These are phyloP conservation scores for Apomyelois bistriatella DNA, from an alignment of 2,888 invertebrate species.

Conservation along the genomic window DNA sequence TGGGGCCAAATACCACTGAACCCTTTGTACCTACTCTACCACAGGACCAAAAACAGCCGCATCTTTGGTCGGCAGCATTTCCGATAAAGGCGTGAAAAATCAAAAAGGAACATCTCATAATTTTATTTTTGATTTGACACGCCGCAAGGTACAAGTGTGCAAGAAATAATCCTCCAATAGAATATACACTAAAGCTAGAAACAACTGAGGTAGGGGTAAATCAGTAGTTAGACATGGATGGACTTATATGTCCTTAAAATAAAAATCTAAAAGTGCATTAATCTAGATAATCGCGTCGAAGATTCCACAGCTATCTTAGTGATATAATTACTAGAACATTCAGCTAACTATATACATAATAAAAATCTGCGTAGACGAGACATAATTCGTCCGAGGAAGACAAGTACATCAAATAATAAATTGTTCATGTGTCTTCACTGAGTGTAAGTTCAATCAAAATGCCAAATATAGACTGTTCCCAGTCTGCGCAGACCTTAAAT, in stretches of 20 bases:
- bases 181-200: conserved; percentile 54
- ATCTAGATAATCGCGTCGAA: too few relatives aligned
- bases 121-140: not conserved
- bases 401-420: too few relatives aligned
- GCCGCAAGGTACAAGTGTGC: conserved; percentile 25
- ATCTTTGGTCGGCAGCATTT: conserved; percentile 67
- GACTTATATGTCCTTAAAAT: conserved; percentile 38
- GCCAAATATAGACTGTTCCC: too few relatives aligned
- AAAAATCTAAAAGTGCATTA: conserved; percentile 17
- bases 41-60: conserved; percentile 47
- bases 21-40: not conserved
- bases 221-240: conserved; percentile 45
- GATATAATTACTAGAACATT: too few relatives aligned
- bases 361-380: too few relatives aligned
- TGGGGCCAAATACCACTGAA: too few relatives aligned
- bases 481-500: not conserved
- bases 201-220: conserved; percentile 75
- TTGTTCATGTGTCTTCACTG: too few relatives aligned
- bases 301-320: too few relatives aligned
- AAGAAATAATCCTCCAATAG: conserved; percentile 39
- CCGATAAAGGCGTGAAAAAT: conserved; percentile 37
- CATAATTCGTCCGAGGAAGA: too few relatives aligned
- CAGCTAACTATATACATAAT: too few relatives aligned
- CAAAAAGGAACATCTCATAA: not conserved
- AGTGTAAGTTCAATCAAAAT: too few relatives aligned